Evolutionary conservation across 2,797 vertebrate genomes (phyloP).

Genomic region (Leuciscus waleckii): DNA sequence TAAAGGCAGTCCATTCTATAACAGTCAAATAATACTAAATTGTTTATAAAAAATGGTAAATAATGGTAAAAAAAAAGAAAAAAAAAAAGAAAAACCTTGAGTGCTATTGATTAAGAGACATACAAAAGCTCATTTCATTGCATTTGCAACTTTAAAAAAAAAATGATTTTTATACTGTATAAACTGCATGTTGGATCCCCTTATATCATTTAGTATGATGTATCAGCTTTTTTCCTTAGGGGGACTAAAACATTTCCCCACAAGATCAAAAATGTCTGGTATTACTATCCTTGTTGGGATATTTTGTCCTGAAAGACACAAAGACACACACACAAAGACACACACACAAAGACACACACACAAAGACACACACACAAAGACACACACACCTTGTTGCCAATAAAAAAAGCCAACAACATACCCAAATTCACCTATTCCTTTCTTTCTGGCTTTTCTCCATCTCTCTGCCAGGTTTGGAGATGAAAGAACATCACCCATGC

Average conservation of each 20-base stretch:
- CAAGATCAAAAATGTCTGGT: too few relatives aligned
- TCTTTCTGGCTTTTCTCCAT: slow-evolving; percentile 24
- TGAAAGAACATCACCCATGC: slow-evolving; percentile 51
- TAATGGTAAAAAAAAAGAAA: not conserved
- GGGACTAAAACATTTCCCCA: too few relatives aligned
- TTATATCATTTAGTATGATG: too few relatives aligned
- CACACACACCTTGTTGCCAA: too few relatives aligned
- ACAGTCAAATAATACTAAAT: not conserved
- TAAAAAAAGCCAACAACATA: not conserved
- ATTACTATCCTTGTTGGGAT: too few relatives aligned
- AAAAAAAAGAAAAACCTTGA: not conserved
- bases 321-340: not conserved
- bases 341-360: not conserved
- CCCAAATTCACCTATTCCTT: slow-evolving; percentile 9
- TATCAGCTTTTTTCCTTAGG: too few relatives aligned
- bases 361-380: not conserved
- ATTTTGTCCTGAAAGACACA: too few relatives aligned
- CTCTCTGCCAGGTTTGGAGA: slow-evolving; percentile 44
- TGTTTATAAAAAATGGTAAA: not conserved
- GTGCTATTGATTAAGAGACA: not conserved
- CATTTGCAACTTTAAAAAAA: not conserved
- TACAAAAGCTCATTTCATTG: not conserved
- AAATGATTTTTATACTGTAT: too few relatives aligned
- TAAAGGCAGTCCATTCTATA: not conserved
- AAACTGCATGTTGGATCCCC: too few relatives aligned